These are phyloP conservation scores for Aleadryas rufinucha DNA, from an alignment of 2,113 vertebrate species.

Conservation along the genomic window DNA sequence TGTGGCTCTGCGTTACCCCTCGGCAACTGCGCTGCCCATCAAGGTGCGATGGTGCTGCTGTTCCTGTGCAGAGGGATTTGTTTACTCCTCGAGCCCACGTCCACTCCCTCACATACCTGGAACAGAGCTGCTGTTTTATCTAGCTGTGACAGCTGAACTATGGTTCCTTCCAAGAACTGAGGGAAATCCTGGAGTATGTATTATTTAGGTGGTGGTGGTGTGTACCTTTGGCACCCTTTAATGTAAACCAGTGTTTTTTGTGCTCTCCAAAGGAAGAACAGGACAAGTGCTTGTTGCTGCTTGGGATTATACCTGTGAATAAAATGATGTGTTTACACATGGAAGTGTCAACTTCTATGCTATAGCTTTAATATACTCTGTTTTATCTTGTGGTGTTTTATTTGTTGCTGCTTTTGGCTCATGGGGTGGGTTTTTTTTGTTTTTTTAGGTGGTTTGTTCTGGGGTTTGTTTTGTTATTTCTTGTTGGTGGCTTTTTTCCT, in stretches of 20 bases:
- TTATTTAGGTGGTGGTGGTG: not conserved
- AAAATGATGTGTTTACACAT: not conserved
- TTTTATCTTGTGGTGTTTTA: not conserved
- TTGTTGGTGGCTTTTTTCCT: not conserved
- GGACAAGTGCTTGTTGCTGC: not conserved
- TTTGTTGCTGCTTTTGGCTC: accelerated
- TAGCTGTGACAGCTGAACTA: not conserved
- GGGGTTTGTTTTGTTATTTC: not conserved
- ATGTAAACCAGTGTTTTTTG: accelerated
- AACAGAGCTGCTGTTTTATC: not conserved
- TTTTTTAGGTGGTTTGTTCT: not conserved
- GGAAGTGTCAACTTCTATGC: not conserved
- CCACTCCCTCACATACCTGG: not conserved
- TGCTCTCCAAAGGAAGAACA: not conserved
- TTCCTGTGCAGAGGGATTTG: accelerated
- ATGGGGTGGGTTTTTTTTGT: too few species aligned
- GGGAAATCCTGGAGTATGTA: not conserved
- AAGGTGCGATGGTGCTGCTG: not conserved
- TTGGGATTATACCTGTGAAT: not conserved
- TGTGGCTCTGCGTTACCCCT: not conserved
- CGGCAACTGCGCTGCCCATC: not conserved
- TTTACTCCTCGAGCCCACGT: accelerated
- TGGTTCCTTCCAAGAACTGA: not conserved
- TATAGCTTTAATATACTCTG: not conserved
- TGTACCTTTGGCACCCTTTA: accelerated